Conservation (phyloP, 2,797 vertebrate species). For the Antennarius maculatus region DNA sequence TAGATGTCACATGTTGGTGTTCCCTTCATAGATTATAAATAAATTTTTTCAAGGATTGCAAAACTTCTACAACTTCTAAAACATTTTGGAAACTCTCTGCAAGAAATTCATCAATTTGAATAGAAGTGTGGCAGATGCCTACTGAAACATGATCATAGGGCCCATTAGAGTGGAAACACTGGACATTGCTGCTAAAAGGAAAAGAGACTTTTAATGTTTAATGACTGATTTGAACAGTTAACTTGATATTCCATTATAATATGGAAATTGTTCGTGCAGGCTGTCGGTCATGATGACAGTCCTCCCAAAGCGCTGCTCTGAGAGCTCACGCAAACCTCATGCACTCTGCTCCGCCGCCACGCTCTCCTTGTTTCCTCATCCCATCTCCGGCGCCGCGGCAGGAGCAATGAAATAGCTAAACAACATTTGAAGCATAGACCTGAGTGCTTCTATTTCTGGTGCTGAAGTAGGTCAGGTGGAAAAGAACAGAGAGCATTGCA, state of each 20-base stretch:
- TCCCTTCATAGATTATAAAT: conserved; percentile 15
- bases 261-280: conserved; percentile 6
- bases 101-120: conserved; percentile 71
- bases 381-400: conserved; percentile 72
- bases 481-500: conserved; percentile 78
- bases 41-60: conserved; percentile 2
- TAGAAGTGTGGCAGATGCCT: conserved; percentile 47
- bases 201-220: conserved; percentile 25
- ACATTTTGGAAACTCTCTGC: conserved; percentile 49
- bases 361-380: conserved; percentile 49
- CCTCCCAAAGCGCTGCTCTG: conserved; percentile 21
- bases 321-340: conserved; percentile 52
- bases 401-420: conserved; percentile 88
- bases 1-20: conserved; percentile 3
- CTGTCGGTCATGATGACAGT: conserved; percentile 16
- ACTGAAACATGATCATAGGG: conserved; percentile 24
- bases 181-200: conserved; percentile 19
- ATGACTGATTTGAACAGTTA: conserved; percentile 22
- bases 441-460: conserved; percentile 92
- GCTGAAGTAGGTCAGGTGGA: conserved; percentile 90
- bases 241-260: conserved; percentile 21
- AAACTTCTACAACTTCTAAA: conserved; percentile 24
- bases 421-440: conserved; percentile 87
- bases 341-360: conserved; percentile 25
- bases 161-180: conserved; percentile 29